A percentile compares a stretch with the other conserved stretches of the same genome.
Conservation (phyloP, 2,797 vertebrate genomes). For the Anisognathus igniventris region DNA sequence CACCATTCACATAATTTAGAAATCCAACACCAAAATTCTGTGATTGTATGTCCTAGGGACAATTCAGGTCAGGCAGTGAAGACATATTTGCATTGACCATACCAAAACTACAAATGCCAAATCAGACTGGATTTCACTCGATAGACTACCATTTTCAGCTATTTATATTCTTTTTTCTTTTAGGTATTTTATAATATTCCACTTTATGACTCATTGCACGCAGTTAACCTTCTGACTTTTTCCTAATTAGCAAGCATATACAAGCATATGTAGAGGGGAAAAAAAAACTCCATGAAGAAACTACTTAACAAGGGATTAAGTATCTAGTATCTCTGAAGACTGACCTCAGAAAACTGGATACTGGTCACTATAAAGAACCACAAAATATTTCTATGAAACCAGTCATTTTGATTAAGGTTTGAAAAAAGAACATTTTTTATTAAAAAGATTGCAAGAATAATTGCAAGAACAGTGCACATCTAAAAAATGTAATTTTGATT, state of each 20-base stretch:
- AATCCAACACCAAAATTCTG: background rate
- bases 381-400: background rate
- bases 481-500: background rate
- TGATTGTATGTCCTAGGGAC: background rate
- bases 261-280: background rate
- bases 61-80: background rate
- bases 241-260: background rate
- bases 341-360: background rate
- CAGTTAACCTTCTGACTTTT: background rate
- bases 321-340: background rate
- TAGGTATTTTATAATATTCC: background rate
- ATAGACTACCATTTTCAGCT: background rate
- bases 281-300: background rate
- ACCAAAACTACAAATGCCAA: background rate
- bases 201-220: background rate
- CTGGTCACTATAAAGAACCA: background rate
- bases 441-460: background rate
- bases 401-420: background rate
- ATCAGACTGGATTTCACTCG: background rate
- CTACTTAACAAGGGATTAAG: background rate
- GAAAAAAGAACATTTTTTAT: background rate
- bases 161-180: background rate
- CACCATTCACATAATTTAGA: background rate
- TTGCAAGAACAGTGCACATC: background rate
- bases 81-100: background rate